A percentile compares a stretch with the other conserved stretches of the same genome.
Conservation (phyloP, 1,140 invertebrate genomes). For the Acyrthosiphon pisum region DNA sequence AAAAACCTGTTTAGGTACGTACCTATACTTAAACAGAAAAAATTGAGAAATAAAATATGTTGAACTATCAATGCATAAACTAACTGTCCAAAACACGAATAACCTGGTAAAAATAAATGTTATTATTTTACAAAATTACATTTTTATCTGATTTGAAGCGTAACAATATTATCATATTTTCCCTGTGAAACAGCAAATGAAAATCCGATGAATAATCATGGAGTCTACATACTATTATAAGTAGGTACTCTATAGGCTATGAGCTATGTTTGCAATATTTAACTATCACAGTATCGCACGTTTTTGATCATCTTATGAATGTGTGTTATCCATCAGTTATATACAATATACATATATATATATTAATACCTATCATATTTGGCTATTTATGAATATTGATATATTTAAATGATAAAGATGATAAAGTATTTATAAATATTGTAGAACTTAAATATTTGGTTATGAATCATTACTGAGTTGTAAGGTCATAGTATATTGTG, state of each 20-base stretch:
- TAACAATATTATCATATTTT: not conserved
- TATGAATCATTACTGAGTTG: not conserved
- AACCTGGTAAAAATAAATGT: too few relatives aligned
- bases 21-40: too few relatives aligned
- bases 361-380: not conserved
- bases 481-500: not conserved
- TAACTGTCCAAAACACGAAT: too few relatives aligned
- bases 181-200: not conserved
- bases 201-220: not conserved
- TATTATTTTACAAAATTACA: not conserved
- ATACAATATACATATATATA: not conserved
- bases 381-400: not conserved
- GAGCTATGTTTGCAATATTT: not conserved
- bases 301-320: not conserved
- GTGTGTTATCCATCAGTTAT: not conserved
- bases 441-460: not conserved
- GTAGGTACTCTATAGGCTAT: too few relatives aligned
- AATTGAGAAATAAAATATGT: too few relatives aligned
- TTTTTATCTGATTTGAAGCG: not conserved
- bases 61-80: too few relatives aligned
- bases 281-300: not conserved
- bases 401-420: not conserved
- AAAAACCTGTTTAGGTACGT: too few relatives aligned
- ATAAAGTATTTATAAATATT: not conserved
- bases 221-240: too few relatives aligned